phyloP scores from a whole-genome alignment of 2,113 vertebrate genomes.

The Alethe diademata region DNA sequence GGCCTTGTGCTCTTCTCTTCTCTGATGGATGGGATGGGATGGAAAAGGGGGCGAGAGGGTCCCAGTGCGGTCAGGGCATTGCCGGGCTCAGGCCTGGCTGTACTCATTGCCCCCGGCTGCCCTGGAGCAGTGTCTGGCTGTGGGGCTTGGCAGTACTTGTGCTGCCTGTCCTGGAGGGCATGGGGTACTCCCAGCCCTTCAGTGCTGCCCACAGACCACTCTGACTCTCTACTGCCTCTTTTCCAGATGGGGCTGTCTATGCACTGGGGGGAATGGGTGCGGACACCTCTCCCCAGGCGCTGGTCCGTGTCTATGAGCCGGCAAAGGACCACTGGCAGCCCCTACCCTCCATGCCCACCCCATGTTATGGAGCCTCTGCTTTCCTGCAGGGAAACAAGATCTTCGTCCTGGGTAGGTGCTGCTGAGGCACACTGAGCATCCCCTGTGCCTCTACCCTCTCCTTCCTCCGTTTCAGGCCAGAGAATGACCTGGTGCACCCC shows the following conservation, averaged over 20 bases:
- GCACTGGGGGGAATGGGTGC: constrained; percentile 92
- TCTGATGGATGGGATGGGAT: neutral
- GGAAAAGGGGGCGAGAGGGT: neutral
- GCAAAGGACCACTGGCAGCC: constrained; percentile 89
- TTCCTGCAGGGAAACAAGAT: constrained; percentile 92
- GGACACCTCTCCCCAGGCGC: constrained; percentile 90
- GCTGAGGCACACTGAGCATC: fast-evolving
- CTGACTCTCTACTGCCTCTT: neutral
- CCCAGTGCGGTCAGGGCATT: neutral
- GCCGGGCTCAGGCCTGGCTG: neutral
- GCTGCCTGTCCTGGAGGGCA: neutral
- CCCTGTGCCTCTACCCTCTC: neutral
- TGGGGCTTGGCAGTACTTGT: fast-evolving
- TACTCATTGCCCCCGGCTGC: fast-evolving
- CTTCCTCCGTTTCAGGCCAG: neutral
- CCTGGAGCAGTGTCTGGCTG: fast-evolving
- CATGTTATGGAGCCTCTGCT: constrained; percentile 89
- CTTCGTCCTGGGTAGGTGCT: constrained; percentile 84
- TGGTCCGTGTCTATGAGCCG: constrained; percentile 88
- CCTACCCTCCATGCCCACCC: constrained; percentile 92
- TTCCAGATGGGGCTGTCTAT: constrained; percentile 88
- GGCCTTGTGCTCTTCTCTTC: constrained; percentile 55
- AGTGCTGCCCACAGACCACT: fast-evolving
- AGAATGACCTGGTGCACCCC: neutral
- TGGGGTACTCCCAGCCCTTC: fast-evolving